Percentiles rank a stretch among this genome's conserved stretches.
phyloP scores from a whole-genome alignment of 1,140 invertebrate species.

The Proales similis region DNA sequence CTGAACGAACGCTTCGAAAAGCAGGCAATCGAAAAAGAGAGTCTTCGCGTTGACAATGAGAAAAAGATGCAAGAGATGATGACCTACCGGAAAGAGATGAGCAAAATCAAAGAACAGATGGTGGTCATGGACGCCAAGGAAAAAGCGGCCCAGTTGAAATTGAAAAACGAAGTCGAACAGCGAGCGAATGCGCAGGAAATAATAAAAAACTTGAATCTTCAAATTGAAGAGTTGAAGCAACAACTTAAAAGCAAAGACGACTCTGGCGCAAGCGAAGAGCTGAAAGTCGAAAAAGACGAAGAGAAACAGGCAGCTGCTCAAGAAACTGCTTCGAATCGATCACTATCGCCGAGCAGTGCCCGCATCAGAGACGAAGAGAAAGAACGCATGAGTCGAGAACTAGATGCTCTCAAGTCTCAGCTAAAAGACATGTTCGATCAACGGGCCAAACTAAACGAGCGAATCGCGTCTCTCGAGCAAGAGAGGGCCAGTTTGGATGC shows the following conservation, averaged over 20 bases:
- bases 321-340: neutral
- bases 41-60: constrained; percentile 4
- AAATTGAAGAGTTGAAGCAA: constrained; percentile 3
- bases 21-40: neutral
- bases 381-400: constrained; percentile 11
- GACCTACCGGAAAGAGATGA: constrained; percentile 19
- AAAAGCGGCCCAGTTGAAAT: neutral
- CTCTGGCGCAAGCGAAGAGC: neutral
- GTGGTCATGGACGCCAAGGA: constrained; percentile 20
- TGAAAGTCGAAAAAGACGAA: neutral
- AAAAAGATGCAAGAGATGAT: constrained; percentile 1
- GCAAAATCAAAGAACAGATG: constrained; percentile 14
- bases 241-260: neutral
- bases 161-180: constrained; percentile 8
- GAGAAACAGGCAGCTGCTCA: neutral
- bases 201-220: too few relatives aligned
- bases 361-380: neutral
- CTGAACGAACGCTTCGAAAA: constrained; percentile 3
- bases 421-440: constrained; percentile 36
- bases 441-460: constrained; percentile 1
- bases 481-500: neutral
- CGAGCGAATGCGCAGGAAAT: neutral
- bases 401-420: constrained; percentile 20
- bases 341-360: neutral
- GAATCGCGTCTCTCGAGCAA: neutral